Percentiles rank a stretch among this genome's conserved stretches.
These are phyloP conservation scores for Caenorhabditis becei DNA, from an alignment of 2,888 invertebrate species.

Conservation along the genomic window DNA sequence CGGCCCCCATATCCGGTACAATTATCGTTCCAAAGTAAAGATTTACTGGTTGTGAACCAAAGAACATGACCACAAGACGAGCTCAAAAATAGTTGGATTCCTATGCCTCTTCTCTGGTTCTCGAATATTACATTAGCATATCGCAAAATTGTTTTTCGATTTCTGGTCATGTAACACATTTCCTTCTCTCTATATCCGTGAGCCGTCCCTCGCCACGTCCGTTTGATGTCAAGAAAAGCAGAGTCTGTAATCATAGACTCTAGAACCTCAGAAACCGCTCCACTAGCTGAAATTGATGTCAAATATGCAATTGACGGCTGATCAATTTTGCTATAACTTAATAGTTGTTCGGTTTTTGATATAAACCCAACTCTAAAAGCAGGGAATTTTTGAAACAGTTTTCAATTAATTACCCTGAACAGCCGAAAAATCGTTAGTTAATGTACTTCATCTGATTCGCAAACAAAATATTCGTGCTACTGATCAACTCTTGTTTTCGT, in stretches of 20 bases:
- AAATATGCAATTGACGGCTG: slow-evolving; percentile 31
- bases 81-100: slow-evolving; percentile 10
- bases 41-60: background rate
- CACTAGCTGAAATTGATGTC: slow-evolving; percentile 31
- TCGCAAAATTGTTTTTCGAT: slow-evolving; percentile 43
- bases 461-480: no score
- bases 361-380: no score
- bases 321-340: slow-evolving; percentile 1
- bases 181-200: slow-evolving; percentile 13
- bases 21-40: slow-evolving; percentile 5
- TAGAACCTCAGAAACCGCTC: slow-evolving; percentile 21
- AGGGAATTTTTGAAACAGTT: no score
- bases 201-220: background rate
- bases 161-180: slow-evolving; percentile 31
- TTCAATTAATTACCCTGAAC: no score
- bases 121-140: slow-evolving; percentile 43
- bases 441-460: no score
- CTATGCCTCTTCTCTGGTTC: slow-evolving; percentile 6
- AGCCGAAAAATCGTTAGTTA: no score
- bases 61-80: slow-evolving; percentile 13
- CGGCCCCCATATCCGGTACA: slow-evolving; percentile 5
- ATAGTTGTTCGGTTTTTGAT: no score
- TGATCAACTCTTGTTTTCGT: no score
- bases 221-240: slow-evolving; percentile 27
- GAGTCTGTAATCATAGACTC: background rate